These are phyloP conservation scores for human DNA, from an alignment of 2,113 vertebrate genomes.

Conservation along the genomic window GRCh38 chr7:21975001-21975500, in stretches of 20 bases:
- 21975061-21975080: background rate
- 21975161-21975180: background rate
- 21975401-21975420: background rate
- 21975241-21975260: background rate
- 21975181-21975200: background rate
- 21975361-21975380: background rate
- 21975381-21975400: background rate
- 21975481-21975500: background rate
- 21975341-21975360: background rate
- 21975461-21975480: background rate
- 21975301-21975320: background rate
- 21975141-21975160: no score
- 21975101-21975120: background rate
- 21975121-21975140: background rate
- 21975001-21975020: background rate
- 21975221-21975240: background rate
- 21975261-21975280: background rate
- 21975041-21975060: background rate
- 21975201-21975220: background rate
- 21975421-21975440: background rate
- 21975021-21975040: background rate
- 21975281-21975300: background rate
- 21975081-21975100: background rate
- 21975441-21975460: background rate
- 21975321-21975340: background rate